phyloP scores from a whole-genome alignment of 2,888 invertebrate genomes.

The Acanthacorydalis orientalis region DNA sequence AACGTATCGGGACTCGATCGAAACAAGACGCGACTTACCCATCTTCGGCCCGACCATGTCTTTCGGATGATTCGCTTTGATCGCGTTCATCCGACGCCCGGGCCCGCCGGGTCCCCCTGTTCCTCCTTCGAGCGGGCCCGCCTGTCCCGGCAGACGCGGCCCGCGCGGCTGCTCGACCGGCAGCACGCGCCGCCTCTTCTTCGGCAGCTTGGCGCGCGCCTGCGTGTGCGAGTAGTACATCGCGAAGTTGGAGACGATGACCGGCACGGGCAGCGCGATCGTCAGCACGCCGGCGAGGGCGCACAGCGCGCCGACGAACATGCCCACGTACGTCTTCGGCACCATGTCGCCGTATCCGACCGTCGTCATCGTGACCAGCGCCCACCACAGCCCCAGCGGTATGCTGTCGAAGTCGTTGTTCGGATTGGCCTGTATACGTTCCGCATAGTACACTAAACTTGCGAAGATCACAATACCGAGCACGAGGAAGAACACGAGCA shows the following conservation, averaged over 20 bases:
- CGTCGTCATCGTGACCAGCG: constrained; percentile 96
- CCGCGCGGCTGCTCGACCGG: constrained; percentile 85
- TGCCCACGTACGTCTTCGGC: constrained; percentile 94
- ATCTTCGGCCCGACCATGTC: constrained; percentile 59
- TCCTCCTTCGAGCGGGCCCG: constrained; percentile 18
- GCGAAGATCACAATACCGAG: constrained; percentile 97
- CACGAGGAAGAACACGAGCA: constrained; percentile 94
- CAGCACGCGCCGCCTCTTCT: constrained; percentile 90
- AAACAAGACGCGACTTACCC: constrained; percentile 36
- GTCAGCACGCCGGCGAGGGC: constrained; percentile 97
- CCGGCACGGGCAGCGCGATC: constrained; percentile 96
- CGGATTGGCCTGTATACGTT: constrained; percentile 78
- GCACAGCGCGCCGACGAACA: constrained; percentile 96
- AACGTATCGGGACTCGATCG: no score
- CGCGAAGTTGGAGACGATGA: constrained; percentile 98
- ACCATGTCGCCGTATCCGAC: constrained; percentile 99
- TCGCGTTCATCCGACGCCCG: constrained; percentile 69
- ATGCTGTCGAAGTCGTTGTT: constrained; percentile 97
- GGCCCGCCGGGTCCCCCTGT: constrained; percentile 33
- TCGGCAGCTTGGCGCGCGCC: constrained; percentile 96
- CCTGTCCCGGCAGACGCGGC: constrained; percentile 35
- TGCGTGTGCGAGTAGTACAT: constrained; percentile 92
- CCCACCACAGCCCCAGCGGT: constrained; percentile 97
- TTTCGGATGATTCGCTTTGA: constrained; percentile 74
- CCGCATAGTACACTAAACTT: constrained; percentile 94